Conservation (phyloP, 2,113 vertebrate species). For the Polypterus senegalus region DNA sequence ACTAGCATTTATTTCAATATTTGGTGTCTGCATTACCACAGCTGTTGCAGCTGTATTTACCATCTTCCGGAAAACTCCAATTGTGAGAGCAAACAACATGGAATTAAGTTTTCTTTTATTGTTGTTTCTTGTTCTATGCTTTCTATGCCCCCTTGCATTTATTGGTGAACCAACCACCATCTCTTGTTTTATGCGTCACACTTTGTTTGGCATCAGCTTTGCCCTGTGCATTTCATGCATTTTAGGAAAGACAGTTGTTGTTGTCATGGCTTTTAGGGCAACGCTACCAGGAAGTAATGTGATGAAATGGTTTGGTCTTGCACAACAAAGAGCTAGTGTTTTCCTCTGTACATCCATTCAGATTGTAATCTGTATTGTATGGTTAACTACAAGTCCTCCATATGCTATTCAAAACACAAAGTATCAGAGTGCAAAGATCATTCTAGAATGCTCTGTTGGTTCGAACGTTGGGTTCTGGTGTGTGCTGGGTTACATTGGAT, state of each 20-base stretch:
- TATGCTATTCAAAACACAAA: conserved; percentile 5
- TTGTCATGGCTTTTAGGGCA: conserved; percentile 40
- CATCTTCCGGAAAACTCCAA: conserved; percentile 7
- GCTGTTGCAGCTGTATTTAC: background rate
- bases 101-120: conserved; percentile 10
- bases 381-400: conserved; percentile 5
- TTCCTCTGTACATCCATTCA: conserved; percentile 23
- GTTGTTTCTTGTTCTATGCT: conserved; percentile 1
- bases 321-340: conserved; percentile 39
- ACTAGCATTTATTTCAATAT: background rate
- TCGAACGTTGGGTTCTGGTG: conserved; percentile 9
- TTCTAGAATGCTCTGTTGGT: conserved; percentile 12
- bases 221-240: conserved; percentile 46
- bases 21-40: background rate
- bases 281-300: conserved; percentile 38
- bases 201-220: conserved; percentile 43
- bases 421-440: conserved; percentile 9
- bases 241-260: conserved; percentile 45
- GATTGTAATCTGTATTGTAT: conserved; percentile 5
- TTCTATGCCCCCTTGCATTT: conserved; percentile 8
- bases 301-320: conserved; percentile 45
- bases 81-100: conserved; percentile 9
- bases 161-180: conserved; percentile 8
- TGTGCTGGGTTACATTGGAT: conserved; percentile 9
- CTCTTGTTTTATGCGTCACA: conserved; percentile 46